A percentile compares a stretch with the other conserved stretches of the same genome.
Evolutionary conservation across 2,888 invertebrate species (phyloP).

Genomic region (Allophyes oxyacanthae): DNA sequence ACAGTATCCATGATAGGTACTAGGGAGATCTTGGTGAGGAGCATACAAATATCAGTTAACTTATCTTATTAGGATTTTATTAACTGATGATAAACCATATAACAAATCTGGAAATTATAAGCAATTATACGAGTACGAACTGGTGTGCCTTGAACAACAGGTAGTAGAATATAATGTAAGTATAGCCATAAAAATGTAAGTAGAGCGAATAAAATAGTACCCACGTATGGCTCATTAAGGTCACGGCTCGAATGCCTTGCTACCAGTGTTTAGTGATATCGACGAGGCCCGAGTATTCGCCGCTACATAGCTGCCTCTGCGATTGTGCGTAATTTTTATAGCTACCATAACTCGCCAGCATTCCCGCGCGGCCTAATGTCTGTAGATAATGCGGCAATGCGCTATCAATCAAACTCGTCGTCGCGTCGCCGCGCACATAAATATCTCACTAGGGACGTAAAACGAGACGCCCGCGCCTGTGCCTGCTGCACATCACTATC

Average conservation of each 20-base stretch:
- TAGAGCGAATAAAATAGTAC: slow-evolving; percentile 1
- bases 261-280: slow-evolving; percentile 10
- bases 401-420: slow-evolving; percentile 58
- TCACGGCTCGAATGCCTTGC: slow-evolving; percentile 19
- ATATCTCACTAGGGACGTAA: slow-evolving; percentile 32
- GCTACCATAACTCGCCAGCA: slow-evolving; percentile 48
- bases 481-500: slow-evolving; percentile 36
- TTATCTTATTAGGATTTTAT: too few relatives aligned
- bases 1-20: too few relatives aligned
- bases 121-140: too few relatives aligned
- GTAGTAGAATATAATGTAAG: too few relatives aligned
- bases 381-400: slow-evolving; percentile 54
- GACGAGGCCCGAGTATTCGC: slow-evolving; percentile 8
- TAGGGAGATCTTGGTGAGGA: too few relatives aligned
- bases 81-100: too few relatives aligned
- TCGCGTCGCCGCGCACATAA: slow-evolving; percentile 42
- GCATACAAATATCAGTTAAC: too few relatives aligned
- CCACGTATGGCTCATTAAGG: slow-evolving; percentile 10
- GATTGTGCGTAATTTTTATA: slow-evolving; percentile 44
- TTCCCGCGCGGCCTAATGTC: slow-evolving; percentile 47
- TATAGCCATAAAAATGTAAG: neutral
- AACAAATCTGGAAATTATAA: too few relatives aligned
- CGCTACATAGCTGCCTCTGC: slow-evolving; percentile 18
- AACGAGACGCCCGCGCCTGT: slow-evolving; percentile 20
- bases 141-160: slow-evolving; percentile 1